A percentile compares a stretch with the other conserved stretches of the same genome.
Conservation (phyloP, 2,888 invertebrate species). For the Lypha dubia region DNA sequence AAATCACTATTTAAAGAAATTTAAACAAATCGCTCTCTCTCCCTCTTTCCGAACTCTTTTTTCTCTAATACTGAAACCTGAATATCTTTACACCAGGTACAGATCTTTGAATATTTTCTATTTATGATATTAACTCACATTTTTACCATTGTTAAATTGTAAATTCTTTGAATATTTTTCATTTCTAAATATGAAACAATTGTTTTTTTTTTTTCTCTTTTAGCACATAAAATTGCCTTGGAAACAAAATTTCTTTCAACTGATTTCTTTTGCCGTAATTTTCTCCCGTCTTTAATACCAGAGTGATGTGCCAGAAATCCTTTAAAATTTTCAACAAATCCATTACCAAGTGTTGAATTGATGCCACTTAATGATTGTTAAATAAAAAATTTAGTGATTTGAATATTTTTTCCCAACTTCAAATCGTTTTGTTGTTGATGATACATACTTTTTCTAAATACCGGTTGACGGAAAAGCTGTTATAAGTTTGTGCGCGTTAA, state of each 20-base stretch:
- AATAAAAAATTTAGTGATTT: too few relatives aligned
- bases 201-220: background rate
- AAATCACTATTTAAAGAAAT: too few relatives aligned
- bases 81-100: too few relatives aligned
- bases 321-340: background rate
- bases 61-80: too few relatives aligned
- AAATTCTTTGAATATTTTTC: background rate
- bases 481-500: background rate
- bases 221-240: conserved; percentile 1
- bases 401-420: background rate
- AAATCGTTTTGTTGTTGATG: conserved; percentile 2
- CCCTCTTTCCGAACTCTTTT: too few relatives aligned
- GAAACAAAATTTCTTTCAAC: conserved; percentile 8
- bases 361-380: conserved; percentile 20
- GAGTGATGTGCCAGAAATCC: too few relatives aligned
- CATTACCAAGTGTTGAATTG: conserved; percentile 29
- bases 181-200: background rate
- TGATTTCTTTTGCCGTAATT: conserved; percentile 23
- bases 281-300: background rate
- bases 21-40: too few relatives aligned
- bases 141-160: background rate
- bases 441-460: conserved; percentile 25
- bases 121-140: background rate
- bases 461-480: background rate
- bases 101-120: too few relatives aligned